A percentile compares a stretch with the other conserved stretches of the same genome.
Evolutionary conservation across 2,888 invertebrate species (phyloP).

Genomic region (Microdon myrmicae): DNA sequence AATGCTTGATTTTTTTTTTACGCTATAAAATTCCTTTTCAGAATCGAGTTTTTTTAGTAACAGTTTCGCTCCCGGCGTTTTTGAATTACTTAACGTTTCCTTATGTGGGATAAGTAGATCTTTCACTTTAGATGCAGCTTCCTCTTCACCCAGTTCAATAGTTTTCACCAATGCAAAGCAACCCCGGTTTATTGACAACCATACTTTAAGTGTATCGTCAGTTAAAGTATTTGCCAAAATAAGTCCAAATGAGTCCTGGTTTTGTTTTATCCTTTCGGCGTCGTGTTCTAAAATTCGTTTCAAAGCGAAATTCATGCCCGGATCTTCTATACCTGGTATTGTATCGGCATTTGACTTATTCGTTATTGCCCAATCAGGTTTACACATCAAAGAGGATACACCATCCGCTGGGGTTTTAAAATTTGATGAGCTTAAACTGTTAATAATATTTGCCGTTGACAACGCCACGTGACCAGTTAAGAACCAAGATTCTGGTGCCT

Average conservation of each 20-base stretch:
- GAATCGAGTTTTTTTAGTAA: conserved; percentile 70
- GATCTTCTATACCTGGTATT: conserved; percentile 81
- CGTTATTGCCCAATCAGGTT: conserved; percentile 69
- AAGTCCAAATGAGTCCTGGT: conserved; percentile 70
- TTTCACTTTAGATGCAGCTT: conserved; percentile 67
- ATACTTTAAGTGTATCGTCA: conserved; percentile 72
- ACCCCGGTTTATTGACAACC: conserved; percentile 79
- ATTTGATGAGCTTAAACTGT: conserved; percentile 65
- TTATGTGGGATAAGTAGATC: conserved; percentile 63
- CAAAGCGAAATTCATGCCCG: conserved; percentile 79
- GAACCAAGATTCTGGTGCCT: conserved; percentile 76
- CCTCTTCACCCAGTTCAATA: conserved; percentile 72
- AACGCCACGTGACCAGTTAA: conserved; percentile 74
- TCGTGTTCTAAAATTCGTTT: conserved; percentile 80
- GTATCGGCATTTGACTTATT: too few relatives aligned
- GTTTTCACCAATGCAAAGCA: conserved; percentile 79
- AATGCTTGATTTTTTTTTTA: too few relatives aligned
- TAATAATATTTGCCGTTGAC: conserved; percentile 77
- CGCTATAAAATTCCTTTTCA: too few relatives aligned
- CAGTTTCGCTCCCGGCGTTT: conserved; percentile 73
- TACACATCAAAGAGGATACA: conserved; percentile 67
- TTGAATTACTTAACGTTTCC: conserved; percentile 68
- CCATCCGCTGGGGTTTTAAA: conserved; percentile 67
- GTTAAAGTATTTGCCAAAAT: conserved; percentile 69
- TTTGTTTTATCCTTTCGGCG: conserved; percentile 66